Evolutionary conservation across 2,113 vertebrate species (phyloP).

Genomic region (Erythrolamprus reginae): DNA sequence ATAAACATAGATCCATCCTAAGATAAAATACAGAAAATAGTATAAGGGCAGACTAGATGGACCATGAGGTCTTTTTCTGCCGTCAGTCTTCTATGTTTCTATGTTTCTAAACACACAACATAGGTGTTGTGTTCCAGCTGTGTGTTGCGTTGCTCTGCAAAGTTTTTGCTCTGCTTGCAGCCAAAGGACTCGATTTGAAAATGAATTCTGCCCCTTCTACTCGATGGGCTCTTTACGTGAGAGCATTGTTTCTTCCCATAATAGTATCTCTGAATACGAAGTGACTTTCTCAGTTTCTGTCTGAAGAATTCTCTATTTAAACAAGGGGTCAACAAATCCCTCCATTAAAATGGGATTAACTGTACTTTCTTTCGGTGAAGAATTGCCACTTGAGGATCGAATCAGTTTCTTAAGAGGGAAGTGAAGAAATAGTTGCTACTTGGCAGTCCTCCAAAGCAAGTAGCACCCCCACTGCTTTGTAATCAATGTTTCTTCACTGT

Average conservation of each 20-base stretch:
- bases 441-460: background rate
- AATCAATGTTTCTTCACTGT: background rate
- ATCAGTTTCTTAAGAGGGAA: conserved; percentile 45
- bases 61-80: too few species aligned
- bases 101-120: too few species aligned
- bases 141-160: background rate
- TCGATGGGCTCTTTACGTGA: conserved; percentile 33
- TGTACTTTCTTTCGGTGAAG: conserved; percentile 57
- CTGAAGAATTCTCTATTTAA: conserved; percentile 46
- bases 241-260: conserved; percentile 37
- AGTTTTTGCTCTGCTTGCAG: background rate
- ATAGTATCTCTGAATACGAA: conserved; percentile 39
- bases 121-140: background rate
- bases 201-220: conserved; percentile 15
- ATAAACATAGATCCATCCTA: too few species aligned
- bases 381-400: conserved; percentile 49
- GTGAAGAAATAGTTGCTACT: conserved; percentile 26
- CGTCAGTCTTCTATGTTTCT: too few species aligned
- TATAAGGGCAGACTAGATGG: too few species aligned
- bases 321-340: conserved; percentile 59
- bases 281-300: conserved; percentile 45
- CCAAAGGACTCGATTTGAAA: background rate
- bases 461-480: background rate
- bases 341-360: conserved; percentile 61
- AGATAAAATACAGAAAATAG: too few species aligned